phyloP scores from a whole-genome alignment of 2,888 invertebrate species.

The Leucozona laternaria region DNA sequence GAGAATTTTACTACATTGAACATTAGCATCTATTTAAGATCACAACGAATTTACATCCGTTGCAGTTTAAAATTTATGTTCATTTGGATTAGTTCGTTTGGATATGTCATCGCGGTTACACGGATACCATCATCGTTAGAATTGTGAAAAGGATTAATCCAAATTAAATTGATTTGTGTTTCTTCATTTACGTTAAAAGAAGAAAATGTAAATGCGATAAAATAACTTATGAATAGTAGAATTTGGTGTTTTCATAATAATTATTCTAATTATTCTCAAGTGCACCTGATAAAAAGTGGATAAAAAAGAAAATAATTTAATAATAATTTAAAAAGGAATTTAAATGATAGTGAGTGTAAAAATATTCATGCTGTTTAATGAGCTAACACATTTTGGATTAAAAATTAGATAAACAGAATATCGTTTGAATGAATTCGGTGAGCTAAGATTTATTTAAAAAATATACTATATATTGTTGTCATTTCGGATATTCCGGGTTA shows the following conservation, averaged over 20 bases:
- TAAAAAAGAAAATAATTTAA: neutral
- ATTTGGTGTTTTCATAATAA: neutral
- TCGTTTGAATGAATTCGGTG: conserved; percentile 72
- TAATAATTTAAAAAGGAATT: conserved; percentile 1
- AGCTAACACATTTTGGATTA: conserved; percentile 67
- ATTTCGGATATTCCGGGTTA: too few species aligned
- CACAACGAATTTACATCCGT: conserved; percentile 71
- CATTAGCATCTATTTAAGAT: conserved; percentile 67
- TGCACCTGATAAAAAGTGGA: neutral
- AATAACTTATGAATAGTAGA: conserved; percentile 2
- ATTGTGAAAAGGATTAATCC: conserved; percentile 34
- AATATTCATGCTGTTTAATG: conserved; percentile 57
- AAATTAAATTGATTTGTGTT: conserved; percentile 26
- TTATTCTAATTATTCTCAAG: neutral
- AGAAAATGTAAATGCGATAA: conserved; percentile 21
- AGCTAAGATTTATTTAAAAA: conserved; percentile 19
- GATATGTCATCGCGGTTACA: conserved; percentile 65
- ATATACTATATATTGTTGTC: too few species aligned
- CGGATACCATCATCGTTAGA: conserved; percentile 34
- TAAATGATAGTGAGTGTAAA: conserved; percentile 41
- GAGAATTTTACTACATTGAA: conserved; percentile 24
- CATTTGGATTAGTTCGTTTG: conserved; percentile 71
- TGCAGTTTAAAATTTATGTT: conserved; percentile 71
- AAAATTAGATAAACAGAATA: conserved; percentile 37
- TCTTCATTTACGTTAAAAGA: conserved; percentile 9